Evolutionary conservation across 1,140 invertebrate species (phyloP).

Genomic region (Bombus consobrinus): DNA sequence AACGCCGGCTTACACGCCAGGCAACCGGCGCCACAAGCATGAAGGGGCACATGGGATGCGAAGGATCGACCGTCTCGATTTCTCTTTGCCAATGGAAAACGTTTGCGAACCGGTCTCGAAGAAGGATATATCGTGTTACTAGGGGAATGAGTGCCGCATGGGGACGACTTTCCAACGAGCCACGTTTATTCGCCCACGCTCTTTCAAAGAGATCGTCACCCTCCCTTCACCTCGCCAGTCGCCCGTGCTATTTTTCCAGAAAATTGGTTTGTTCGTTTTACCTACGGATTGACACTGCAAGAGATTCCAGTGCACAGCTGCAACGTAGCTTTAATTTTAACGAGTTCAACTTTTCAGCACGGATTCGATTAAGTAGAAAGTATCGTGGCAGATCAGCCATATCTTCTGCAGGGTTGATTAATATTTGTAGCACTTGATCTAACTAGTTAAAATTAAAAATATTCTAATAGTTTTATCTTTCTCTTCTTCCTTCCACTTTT

Average conservation of each 20-base stretch:
- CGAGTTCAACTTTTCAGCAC: background rate
- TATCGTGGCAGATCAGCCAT: background rate
- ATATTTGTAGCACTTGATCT: no score
- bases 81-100: conserved; percentile 36
- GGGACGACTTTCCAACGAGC: conserved; percentile 14
- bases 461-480: no score
- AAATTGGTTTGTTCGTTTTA: background rate
- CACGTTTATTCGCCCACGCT: conserved; percentile 12
- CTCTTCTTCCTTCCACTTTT: no score
- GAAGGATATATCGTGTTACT: background rate
- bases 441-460: no score
- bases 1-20: conserved; percentile 16
- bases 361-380: background rate
- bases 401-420: no score
- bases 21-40: background rate
- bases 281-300: no score
- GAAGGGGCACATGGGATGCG: conserved; percentile 12
- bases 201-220: background rate
- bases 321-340: background rate
- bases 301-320: no score
- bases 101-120: conserved; percentile 28
- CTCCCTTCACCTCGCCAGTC: background rate
- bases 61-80: conserved; percentile 35
- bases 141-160: background rate
- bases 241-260: background rate